phyloP scores from a whole-genome alignment of 2,888 invertebrate genomes.

The Netelia melanura region DNA sequence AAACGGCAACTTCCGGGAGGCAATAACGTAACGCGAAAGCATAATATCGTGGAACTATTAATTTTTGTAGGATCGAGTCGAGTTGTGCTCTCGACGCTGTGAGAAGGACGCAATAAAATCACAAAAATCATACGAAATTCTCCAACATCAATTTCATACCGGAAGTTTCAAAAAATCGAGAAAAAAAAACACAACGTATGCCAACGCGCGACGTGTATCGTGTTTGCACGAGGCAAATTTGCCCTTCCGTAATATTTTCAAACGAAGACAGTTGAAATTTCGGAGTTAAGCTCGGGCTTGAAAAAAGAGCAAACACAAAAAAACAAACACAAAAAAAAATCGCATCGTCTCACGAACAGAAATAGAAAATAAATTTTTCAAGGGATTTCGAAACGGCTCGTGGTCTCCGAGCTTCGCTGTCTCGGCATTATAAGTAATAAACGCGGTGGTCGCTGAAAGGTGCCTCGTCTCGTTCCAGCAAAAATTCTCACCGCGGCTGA shows the following conservation, averaged over 20 bases:
- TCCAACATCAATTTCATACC: slow-evolving; percentile 31
- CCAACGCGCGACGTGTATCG: slow-evolving; percentile 1
- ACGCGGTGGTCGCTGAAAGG: slow-evolving; percentile 29
- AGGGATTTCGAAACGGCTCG: not conserved
- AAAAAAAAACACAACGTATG: slow-evolving; percentile 9
- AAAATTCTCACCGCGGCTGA: slow-evolving; percentile 13
- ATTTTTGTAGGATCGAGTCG: slow-evolving; percentile 64
- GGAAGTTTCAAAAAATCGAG: slow-evolving; percentile 36
- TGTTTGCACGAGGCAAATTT: not conserved
- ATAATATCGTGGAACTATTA: slow-evolving; percentile 66
- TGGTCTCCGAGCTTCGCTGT: slow-evolving; percentile 14
- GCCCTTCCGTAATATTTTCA: not conserved
- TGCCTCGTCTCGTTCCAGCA: slow-evolving; percentile 15
- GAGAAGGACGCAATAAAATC: not conserved
- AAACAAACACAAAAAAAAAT: not conserved
- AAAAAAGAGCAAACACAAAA: not conserved
- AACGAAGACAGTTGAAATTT: not conserved
- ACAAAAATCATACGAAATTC: not conserved
- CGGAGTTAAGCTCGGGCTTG: not conserved
- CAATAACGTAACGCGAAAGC: slow-evolving; percentile 66
- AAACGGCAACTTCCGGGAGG: not conserved
- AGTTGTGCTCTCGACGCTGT: not conserved
- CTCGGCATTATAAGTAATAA: slow-evolving; percentile 41
- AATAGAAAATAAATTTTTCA: slow-evolving; percentile 24
- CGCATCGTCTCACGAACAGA: not conserved